Percentiles rank a stretch among this genome's conserved stretches.
Evolutionary conservation across 2,797 vertebrate genomes (phyloP).

Genomic region (Coilia nasus): DNA sequence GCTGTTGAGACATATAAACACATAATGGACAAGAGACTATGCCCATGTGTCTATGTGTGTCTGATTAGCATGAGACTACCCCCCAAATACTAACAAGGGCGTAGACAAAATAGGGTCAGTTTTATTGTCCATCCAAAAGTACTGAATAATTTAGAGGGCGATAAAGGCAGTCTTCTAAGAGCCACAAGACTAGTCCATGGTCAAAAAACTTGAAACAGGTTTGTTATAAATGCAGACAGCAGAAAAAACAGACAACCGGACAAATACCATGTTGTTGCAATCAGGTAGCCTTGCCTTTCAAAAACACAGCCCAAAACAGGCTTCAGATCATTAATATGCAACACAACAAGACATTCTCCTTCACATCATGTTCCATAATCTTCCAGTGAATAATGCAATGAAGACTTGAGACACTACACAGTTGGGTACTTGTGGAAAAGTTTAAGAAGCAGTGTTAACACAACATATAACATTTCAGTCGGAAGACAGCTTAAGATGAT

Average conservation of each 20-base stretch:
- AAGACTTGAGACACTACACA: neutral
- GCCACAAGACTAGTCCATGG: neutral
- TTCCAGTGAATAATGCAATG: neutral
- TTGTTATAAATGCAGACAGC: neutral
- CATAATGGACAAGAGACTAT: neutral
- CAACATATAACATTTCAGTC: neutral
- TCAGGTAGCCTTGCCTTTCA: neutral
- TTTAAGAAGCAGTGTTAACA: neutral
- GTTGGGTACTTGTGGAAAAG: neutral
- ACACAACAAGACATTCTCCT: neutral
- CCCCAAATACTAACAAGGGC: neutral
- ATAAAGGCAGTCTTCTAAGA: neutral
- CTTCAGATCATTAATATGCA: neutral
- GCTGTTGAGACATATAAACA: neutral
- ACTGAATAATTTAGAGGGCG: neutral
- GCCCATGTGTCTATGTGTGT: neutral
- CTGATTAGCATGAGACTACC: neutral
- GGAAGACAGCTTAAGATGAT: conserved; percentile 53
- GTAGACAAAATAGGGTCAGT: neutral
- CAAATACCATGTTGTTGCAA: neutral
- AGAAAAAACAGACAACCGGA: neutral
- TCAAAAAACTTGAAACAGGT: neutral
- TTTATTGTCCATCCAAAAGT: neutral
- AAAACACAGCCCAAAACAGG: neutral
- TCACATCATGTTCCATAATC: neutral